Percentiles rank a stretch among this genome's conserved stretches.
Evolutionary conservation across 2,113 vertebrate species (phyloP).

Genomic region (Onychostoma macrolepis): DNA sequence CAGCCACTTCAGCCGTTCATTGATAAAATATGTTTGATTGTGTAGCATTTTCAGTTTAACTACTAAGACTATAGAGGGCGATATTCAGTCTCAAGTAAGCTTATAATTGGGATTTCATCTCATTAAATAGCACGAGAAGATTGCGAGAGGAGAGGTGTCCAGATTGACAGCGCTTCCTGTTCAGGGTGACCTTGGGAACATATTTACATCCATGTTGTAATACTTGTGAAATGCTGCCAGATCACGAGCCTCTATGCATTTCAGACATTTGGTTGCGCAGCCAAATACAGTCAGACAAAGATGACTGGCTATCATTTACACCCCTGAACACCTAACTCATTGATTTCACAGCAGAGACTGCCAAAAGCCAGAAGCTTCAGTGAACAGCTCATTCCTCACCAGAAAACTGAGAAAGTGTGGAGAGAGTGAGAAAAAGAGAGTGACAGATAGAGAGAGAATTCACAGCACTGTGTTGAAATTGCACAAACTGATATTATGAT

Average conservation of each 20-base stretch:
- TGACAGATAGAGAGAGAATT: background rate
- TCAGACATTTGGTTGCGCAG: conserved; percentile 18
- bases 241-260: conserved; percentile 26
- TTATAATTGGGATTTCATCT: background rate
- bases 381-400: conserved; percentile 36
- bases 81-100: background rate
- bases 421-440: conserved; percentile 7
- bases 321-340: conserved; percentile 39
- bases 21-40: background rate
- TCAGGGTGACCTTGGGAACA: conserved; percentile 41
- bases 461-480: background rate
- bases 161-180: conserved; percentile 42
- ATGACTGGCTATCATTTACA: conserved; percentile 51
- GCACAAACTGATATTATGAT: background rate
- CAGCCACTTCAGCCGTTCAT: background rate
- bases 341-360: conserved; percentile 18
- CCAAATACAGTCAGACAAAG: conserved; percentile 38
- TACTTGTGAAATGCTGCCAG: conserved; percentile 30
- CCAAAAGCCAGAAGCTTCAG: conserved; percentile 27
- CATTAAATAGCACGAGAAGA: background rate
- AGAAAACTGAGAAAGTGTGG: conserved; percentile 35
- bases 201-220: conserved; percentile 34
- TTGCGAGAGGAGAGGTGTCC: background rate
- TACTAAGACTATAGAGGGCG: background rate
- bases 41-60: background rate